Conservation (phyloP, 2,888 invertebrate genomes). For the Pseudoips prasinana region DNA sequence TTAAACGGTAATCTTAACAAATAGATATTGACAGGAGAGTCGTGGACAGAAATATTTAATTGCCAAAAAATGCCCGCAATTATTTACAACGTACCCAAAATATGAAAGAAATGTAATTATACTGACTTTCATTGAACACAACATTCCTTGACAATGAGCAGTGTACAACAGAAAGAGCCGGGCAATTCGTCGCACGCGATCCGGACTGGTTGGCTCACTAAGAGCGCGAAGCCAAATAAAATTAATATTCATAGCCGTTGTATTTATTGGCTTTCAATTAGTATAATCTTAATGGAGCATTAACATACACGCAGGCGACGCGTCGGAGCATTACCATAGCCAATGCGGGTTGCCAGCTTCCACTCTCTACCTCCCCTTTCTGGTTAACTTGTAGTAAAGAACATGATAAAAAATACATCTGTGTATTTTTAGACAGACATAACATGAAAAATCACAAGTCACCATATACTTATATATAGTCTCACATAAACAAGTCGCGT, state of each 20-base stretch:
- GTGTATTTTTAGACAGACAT: too few species aligned
- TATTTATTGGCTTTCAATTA: conserved; percentile 83
- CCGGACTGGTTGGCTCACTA: conserved; percentile 44
- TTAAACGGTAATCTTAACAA: too few species aligned
- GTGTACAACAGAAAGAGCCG: not conserved
- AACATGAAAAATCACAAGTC: too few species aligned
- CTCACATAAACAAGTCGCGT: too few species aligned
- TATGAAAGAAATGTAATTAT: not conserved
- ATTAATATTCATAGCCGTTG: conserved; percentile 81
- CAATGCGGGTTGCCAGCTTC: conserved; percentile 53
- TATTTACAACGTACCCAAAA: too few species aligned
- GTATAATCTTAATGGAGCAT: conserved; percentile 82
- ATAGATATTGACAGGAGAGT: too few species aligned
- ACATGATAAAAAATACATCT: too few species aligned
- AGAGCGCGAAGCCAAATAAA: conserved; percentile 72
- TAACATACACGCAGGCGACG: conserved; percentile 76
- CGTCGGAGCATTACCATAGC: conserved; percentile 59
- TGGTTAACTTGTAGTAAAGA: conserved; percentile 4
- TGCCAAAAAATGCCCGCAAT: too few species aligned
- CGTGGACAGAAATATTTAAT: too few species aligned
- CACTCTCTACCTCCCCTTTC: conserved; percentile 7
- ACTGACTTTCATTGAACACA: conserved; percentile 20
- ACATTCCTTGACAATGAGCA: conserved; percentile 4
- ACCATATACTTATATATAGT: too few species aligned
- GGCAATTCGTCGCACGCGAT: conserved; percentile 60